These are phyloP conservation scores for Drosophila murphyi DNA, from an alignment of 1,140 invertebrate species.

Conservation along the genomic window DNA sequence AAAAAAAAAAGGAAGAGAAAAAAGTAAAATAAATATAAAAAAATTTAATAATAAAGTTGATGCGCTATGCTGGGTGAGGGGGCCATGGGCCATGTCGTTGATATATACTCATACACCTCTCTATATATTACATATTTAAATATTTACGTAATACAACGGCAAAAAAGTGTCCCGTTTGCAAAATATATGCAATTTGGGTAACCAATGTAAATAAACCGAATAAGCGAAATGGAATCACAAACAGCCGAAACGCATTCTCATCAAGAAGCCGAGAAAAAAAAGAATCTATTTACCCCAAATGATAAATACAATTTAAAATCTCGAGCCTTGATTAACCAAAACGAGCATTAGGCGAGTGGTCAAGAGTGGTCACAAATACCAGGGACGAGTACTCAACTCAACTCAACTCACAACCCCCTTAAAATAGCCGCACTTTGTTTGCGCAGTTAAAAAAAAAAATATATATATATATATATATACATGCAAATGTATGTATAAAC, in stretches of 20 bases:
- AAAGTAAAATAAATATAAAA: constrained; percentile 33
- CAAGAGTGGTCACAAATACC: constrained; percentile 27
- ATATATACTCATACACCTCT: constrained; percentile 52
- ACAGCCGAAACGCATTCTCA: constrained; percentile 40
- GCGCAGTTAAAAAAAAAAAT: constrained; percentile 16
- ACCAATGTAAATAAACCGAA: constrained; percentile 59
- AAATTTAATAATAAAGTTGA: constrained; percentile 74
- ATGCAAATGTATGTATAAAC: background rate
- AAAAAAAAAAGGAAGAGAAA: constrained; percentile 28
- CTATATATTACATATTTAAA: constrained; percentile 68
- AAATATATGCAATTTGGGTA: constrained; percentile 58
- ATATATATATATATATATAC: background rate
- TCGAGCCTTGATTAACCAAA: constrained; percentile 73
- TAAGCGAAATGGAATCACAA: constrained; percentile 59
- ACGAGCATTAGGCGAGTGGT: constrained; percentile 55
- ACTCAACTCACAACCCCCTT: background rate
- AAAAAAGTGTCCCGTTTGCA: constrained; percentile 64
- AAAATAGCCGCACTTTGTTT: constrained; percentile 17
- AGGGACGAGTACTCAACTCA: background rate
- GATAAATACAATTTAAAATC: constrained; percentile 69
- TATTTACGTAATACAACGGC: constrained; percentile 44
- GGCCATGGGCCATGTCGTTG: constrained; percentile 36
- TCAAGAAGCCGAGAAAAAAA: constrained; percentile 15
- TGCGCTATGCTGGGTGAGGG: constrained; percentile 25
- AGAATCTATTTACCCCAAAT: constrained; percentile 46